These are phyloP conservation scores for Eueremaeus valkanovi DNA, from an alignment of 2,888 invertebrate genomes.

Conservation along the genomic window DNA sequence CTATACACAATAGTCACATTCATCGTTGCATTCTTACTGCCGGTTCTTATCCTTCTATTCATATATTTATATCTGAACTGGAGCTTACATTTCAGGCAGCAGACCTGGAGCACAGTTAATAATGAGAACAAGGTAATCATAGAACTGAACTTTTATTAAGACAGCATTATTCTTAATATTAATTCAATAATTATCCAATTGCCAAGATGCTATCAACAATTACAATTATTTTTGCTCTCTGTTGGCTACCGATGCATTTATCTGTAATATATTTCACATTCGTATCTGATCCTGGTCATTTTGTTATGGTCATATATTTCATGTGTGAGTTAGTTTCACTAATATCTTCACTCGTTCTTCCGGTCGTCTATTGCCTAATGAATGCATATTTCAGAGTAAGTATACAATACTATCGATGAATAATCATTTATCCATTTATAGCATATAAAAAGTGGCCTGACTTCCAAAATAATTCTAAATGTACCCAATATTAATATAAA, in stretches of 20 bases:
- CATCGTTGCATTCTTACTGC: too few relatives aligned
- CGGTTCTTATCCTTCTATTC: too few relatives aligned
- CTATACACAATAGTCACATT: too few relatives aligned
- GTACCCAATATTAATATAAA: too few relatives aligned
- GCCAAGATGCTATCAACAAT: slow-evolving; percentile 46
- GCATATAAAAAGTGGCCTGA: too few relatives aligned
- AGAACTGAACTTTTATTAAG: too few relatives aligned
- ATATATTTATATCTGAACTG: too few relatives aligned
- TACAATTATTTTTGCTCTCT: slow-evolving; percentile 45
- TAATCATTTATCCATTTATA: neutral
- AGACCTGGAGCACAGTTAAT: too few relatives aligned
- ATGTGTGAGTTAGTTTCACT: slow-evolving; percentile 46
- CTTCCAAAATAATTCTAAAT: too few relatives aligned
- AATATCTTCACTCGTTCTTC: slow-evolving; percentile 48
- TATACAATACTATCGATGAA: neutral
- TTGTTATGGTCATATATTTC: slow-evolving; percentile 44
- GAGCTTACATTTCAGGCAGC: too few relatives aligned
- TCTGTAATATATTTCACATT: too few relatives aligned
- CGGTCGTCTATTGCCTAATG: slow-evolving; percentile 43
- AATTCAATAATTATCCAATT: neutral
- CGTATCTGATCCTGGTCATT: slow-evolving; percentile 44
- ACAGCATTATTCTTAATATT: too few relatives aligned
- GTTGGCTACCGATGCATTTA: slow-evolving; percentile 52
- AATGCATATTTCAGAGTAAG: slow-evolving; percentile 48
- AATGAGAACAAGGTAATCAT: neutral